Conservation (phyloP, 2,797 vertebrate species). For the Poeciliopsis presidionis region DNA sequence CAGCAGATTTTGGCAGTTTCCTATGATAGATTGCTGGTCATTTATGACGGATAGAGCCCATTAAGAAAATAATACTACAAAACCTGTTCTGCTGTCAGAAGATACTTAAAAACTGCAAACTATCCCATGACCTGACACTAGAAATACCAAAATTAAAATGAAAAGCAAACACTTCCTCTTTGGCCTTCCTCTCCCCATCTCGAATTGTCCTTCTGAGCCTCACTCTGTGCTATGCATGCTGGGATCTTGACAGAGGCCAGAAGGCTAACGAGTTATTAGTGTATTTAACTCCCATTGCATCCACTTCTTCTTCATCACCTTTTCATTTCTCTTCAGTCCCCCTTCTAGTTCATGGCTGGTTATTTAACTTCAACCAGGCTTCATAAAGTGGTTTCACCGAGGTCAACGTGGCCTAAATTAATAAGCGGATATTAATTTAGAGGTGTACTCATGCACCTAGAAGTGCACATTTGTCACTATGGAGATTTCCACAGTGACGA, state of each 20-base stretch:
- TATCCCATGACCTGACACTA: conserved; percentile 37
- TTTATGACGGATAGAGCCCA: conserved; percentile 54
- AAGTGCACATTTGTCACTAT: conserved; percentile 62
- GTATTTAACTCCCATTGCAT: conserved; percentile 85
- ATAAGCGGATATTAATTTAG: conserved; percentile 80
- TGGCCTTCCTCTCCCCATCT: conserved; percentile 17
- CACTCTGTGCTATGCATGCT: conserved; percentile 65
- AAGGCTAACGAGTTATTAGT: conserved; percentile 93
- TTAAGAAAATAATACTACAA: conserved; percentile 69
- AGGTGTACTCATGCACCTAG: conserved; percentile 65
- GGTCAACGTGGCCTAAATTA: conserved; percentile 65
- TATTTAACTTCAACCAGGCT: conserved; percentile 61
- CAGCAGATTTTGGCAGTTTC: conserved; percentile 47
- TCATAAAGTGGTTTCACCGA: conserved; percentile 44
- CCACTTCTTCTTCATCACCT: conserved; percentile 66
- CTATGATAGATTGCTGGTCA: conserved; percentile 70
- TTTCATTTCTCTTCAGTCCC: conserved; percentile 49
- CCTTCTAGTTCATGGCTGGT: conserved; percentile 39
- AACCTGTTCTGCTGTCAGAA: conserved; percentile 50
- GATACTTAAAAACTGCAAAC: conserved; percentile 70
- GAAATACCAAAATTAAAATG: conserved; percentile 43
- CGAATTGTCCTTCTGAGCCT: conserved; percentile 50
- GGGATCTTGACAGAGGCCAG: conserved; percentile 77
- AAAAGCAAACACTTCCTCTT: conserved; percentile 60
- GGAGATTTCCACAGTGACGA: conserved; percentile 62